Evolutionary conservation across 2,797 vertebrate genomes (phyloP).

Genomic region (Discoglossus pictus): DNA sequence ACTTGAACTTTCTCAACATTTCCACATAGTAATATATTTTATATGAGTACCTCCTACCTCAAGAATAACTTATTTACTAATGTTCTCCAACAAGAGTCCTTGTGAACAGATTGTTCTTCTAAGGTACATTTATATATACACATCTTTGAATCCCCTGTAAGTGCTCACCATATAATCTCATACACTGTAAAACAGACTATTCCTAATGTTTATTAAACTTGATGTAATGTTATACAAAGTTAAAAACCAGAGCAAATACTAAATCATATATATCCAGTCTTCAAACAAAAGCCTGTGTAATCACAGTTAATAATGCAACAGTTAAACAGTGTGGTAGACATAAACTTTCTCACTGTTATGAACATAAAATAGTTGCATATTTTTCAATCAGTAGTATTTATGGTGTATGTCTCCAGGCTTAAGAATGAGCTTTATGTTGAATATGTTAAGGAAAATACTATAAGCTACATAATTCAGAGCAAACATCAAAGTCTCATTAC

Average conservation of each 20-base stretch:
- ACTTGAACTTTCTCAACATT: too few species aligned
- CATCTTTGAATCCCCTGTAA: neutral
- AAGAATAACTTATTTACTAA: too few species aligned
- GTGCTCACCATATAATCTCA: slow-evolving; percentile 53
- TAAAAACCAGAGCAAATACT: slow-evolving; percentile 69
- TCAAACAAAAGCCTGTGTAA: slow-evolving; percentile 62
- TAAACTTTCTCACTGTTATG: slow-evolving; percentile 32
- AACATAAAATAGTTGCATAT: slow-evolving; percentile 24
- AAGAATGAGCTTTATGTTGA: slow-evolving; percentile 50
- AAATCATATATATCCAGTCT: slow-evolving; percentile 70
- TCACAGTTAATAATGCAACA: slow-evolving; percentile 61
- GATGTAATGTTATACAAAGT: slow-evolving; percentile 62
- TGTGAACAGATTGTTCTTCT: slow-evolving; percentile 23
- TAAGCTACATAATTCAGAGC: slow-evolving; percentile 31
- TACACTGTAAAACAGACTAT: slow-evolving; percentile 57
- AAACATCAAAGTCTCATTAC: slow-evolving; percentile 39
- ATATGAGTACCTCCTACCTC: too few species aligned
- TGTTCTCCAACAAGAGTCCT: too few species aligned
- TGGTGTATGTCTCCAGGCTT: slow-evolving; percentile 45
- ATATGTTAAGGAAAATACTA: slow-evolving; percentile 45
- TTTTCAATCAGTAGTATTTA: slow-evolving; percentile 33
- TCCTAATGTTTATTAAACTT: slow-evolving; percentile 63
- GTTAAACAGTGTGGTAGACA: slow-evolving; percentile 51
- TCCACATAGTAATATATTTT: too few species aligned
- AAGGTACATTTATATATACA: slow-evolving; percentile 2